phyloP scores from a whole-genome alignment of 2,888 invertebrate genomes.

The Sinelater perroti region DNA sequence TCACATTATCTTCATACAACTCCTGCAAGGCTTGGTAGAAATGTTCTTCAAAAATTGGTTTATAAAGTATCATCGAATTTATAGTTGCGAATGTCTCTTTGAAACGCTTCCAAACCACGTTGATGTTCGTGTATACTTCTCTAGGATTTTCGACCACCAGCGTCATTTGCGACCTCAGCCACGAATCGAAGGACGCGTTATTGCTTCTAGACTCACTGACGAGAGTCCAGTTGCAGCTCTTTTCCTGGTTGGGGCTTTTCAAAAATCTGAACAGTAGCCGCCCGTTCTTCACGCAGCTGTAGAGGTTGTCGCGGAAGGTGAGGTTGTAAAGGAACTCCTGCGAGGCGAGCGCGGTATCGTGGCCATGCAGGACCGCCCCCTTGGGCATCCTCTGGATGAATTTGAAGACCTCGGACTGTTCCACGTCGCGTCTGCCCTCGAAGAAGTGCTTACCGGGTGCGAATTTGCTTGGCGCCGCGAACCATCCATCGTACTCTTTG shows the following conservation, averaged over 20 bases:
- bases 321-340: slow-evolving; percentile 69
- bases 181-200: slow-evolving; percentile 43
- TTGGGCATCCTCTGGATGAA: slow-evolving; percentile 77
- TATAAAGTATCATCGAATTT: slow-evolving; percentile 62
- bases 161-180: slow-evolving; percentile 53
- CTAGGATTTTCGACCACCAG: slow-evolving; percentile 48
- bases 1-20: slow-evolving; percentile 69
- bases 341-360: slow-evolving; percentile 71
- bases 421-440: slow-evolving; percentile 66
- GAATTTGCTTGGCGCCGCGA: slow-evolving; percentile 58
- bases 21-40: slow-evolving; percentile 67
- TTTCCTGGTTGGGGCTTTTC: slow-evolving; percentile 37
- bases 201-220: slow-evolving; percentile 58
- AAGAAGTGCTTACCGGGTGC: slow-evolving; percentile 75
- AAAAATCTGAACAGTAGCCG: slow-evolving; percentile 42
- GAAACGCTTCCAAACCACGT: slow-evolving; percentile 64
- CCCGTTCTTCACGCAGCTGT: slow-evolving; percentile 50
- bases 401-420: slow-evolving; percentile 70
- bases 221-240: slow-evolving; percentile 59
- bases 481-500: slow-evolving; percentile 49
- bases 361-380: slow-evolving; percentile 75
- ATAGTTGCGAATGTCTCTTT: slow-evolving; percentile 60
- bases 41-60: slow-evolving; percentile 66
- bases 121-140: slow-evolving; percentile 52
- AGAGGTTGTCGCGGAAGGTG: slow-evolving; percentile 70